Evolutionary conservation across 2,797 vertebrate species (phyloP), one percentile per base, ranked within the genome.

Genomic region (Scyliorhinus canicula): DNA sequence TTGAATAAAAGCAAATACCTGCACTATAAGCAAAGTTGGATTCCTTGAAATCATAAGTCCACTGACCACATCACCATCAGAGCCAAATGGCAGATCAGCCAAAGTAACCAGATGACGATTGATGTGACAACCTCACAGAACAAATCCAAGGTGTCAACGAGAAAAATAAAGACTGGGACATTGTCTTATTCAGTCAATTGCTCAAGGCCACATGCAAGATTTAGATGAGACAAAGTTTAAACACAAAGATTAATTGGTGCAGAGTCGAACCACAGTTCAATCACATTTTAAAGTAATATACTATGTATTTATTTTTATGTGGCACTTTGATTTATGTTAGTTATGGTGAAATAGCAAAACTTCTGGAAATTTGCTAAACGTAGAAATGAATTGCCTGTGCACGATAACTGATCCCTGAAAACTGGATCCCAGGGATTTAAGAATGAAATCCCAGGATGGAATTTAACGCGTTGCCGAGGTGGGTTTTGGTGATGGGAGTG

Each of bases 1-100:
- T 86, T 86, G 50, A 55, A 55, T 35, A 55, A 88, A 88, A 88
- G 31, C 50, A 88, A 52, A 88, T 35, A 88, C 85, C 52, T 88
- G 35, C 85, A 19, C 31, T 57, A 16, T 31, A 57, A 57, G 85
- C 52, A 88, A 88, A 88, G 50, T 57, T 88, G 85, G 52, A 88
- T n/a, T n/a, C 50, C 52, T 88, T 88, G 85, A 57, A 57, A 52
- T 88, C 12, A n/a, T 31, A n/a, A 55, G 14, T 16, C 85, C 50
- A 88, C 50, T 88, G 79, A 82, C 79, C 79, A 82, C 79, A 47
- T 26, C 44, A 24, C 21, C 79, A 26, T 44, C 40, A 47, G 40
- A 47, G 79, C 79, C 79, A 47, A 82, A 26, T 82, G 50, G 35
- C 35, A n/a, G 85, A 35, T 88, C 28, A 50, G 28, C 85, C 50